phyloP scores from a whole-genome alignment of 2,888 invertebrate species.

The Spodoptera picta region DNA sequence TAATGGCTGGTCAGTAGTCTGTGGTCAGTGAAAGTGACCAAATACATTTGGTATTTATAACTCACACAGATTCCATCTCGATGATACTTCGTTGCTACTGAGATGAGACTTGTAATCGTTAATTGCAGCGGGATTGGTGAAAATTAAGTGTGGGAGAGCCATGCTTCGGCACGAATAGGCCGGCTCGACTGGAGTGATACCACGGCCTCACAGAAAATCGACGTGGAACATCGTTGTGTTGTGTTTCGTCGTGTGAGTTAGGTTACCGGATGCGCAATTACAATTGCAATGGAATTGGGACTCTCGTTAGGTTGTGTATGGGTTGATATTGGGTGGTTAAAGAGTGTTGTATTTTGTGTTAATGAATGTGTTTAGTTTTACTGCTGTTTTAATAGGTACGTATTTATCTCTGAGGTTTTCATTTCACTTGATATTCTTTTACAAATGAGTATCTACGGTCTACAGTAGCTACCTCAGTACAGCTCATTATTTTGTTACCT shows the following conservation, averaged over 20 bases:
- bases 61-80: conserved; percentile 42
- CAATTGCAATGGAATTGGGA: not conserved
- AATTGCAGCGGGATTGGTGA: no score
- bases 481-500: no score
- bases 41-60: conserved; percentile 36
- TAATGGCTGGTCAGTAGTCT: conserved; percentile 43
- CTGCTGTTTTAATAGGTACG: not conserved
- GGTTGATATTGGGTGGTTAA: not conserved
- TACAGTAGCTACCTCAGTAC: no score
- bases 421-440: not conserved
- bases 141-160: no score
- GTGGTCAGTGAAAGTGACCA: conserved; percentile 66
- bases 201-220: no score
- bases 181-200: no score
- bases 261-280: no score
- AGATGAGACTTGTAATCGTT: not conserved
- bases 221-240: no score
- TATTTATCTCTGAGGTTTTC: not conserved
- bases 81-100: conserved; percentile 15
- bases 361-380: not conserved
- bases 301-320: accelerated
- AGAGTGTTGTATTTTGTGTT: not conserved
- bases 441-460: no score
- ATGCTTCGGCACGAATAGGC: no score
- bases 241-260: no score